These are phyloP conservation scores for Eurypyga helias DNA, from an alignment of 2,113 vertebrate genomes.

Conservation along the genomic window DNA sequence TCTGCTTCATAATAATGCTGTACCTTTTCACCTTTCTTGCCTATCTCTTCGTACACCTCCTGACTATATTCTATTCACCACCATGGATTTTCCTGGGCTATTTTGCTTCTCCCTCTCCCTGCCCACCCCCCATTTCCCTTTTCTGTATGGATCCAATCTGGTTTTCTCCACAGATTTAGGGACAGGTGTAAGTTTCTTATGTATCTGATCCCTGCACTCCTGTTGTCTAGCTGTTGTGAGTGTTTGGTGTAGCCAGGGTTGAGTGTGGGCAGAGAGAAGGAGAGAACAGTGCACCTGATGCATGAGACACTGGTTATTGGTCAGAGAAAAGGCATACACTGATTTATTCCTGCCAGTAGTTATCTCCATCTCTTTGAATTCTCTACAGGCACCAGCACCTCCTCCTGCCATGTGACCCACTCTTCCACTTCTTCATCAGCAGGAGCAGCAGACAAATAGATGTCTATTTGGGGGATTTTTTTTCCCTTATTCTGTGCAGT, in stretches of 20 bases:
- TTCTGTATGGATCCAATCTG: neutral
- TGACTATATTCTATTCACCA: neutral
- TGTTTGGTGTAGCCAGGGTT: neutral
- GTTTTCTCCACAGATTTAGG: neutral
- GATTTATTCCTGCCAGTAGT: neutral
- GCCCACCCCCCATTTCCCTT: neutral
- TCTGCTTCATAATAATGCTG: neutral
- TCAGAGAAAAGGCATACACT: neutral
- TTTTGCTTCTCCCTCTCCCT: neutral
- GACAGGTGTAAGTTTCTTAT: neutral
- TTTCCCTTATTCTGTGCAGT: neutral
- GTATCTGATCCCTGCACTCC: neutral
- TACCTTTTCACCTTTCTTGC: neutral
- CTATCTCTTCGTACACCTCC: neutral
- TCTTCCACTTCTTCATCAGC: neutral
- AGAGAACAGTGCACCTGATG: neutral
- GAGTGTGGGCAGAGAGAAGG: neutral
- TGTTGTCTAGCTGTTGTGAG: neutral
- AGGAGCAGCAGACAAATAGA: neutral
- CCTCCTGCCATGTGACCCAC: neutral
- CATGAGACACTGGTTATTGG: neutral
- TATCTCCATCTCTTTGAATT: neutral
- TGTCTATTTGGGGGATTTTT: neutral
- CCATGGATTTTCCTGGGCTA: neutral
- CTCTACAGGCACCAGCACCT: neutral